Evolutionary conservation across 2,888 invertebrate species (phyloP), one percentile per base, ranked within the genome.

Genomic region (Hofmannophila pseudospretella): DNA sequence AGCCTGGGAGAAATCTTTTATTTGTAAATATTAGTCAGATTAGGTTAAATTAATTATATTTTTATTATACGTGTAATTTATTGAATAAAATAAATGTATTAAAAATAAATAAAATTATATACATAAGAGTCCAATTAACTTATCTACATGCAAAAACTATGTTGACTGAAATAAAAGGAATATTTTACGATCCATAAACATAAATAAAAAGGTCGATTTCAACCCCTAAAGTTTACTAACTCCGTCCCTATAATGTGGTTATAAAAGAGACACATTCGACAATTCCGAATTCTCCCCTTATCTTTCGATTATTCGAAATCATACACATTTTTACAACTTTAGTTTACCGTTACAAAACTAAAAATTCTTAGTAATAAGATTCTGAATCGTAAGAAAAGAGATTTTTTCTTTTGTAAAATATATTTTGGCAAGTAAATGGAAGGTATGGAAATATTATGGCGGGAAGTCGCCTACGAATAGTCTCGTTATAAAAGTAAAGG

Each of bases 381-480:
- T 2, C 2, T 28, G 25, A 2, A 33, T 27, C 4, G 8, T 26
- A 16, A 13, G 33, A 32, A 40, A 31, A 37, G 39, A 40, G 23
- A 23, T n/a, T 23, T 23, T 23, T 38, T 34, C 42, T 45, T 36
- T 31, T 38, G 32, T 36, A 12, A 32, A 30, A 25, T 5, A 4
- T 13, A 32, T 10, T 32, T 34, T 37, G 42, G 9, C 20, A n/a
- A n/a, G 11, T 11, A 3, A 19, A 46, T 48, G 54, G 52, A 65
- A 67, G 68, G 66, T 78, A 80, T 84, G 80, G 74, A 75, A 81
- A 81, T 81, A 76, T 74, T 70, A 79, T 67, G 66, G 71, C 71
- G 66, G 71, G 74, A 79, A 76, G 69, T 74, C 40, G 82, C 74
- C 68, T 82, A 78, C 71, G 74, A 81, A 84, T 84, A 62, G 77